phyloP scores from a whole-genome alignment of 2,113 vertebrate genomes.

The Mastomys natalensis region DNA sequence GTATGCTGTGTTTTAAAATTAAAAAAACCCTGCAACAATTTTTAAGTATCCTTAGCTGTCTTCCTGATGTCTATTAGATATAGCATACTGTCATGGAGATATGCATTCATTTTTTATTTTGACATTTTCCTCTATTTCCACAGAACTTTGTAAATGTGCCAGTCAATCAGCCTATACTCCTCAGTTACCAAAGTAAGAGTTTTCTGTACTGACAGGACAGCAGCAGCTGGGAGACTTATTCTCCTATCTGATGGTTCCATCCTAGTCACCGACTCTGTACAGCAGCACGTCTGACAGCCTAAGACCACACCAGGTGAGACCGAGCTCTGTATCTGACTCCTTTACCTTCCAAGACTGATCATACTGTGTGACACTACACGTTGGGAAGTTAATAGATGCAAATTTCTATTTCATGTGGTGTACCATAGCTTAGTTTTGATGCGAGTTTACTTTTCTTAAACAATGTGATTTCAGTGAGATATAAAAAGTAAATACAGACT shows the following conservation, averaged over 20 bases:
- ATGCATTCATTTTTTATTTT: background rate
- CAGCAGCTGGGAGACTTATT: background rate
- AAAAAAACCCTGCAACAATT: background rate
- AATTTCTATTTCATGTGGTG: slow-evolving; percentile 52
- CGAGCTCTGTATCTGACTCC: background rate
- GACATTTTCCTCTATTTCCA: background rate
- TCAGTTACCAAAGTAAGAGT: no score
- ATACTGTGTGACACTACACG: background rate
- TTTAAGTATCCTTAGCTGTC: background rate
- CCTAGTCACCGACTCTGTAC: background rate
- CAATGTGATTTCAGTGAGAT: slow-evolving; percentile 16
- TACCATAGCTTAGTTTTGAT: slow-evolving; percentile 18
- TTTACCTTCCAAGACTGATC: slow-evolving; percentile 3
- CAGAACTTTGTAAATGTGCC: background rate
- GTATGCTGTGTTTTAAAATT: background rate
- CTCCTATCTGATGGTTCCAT: background rate
- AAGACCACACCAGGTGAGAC: slow-evolving; percentile 35
- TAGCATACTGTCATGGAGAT: background rate
- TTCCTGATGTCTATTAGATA: background rate
- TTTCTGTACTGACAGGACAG: background rate
- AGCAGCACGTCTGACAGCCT: background rate
- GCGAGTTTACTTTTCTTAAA: slow-evolving; percentile 51
- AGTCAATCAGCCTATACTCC: background rate
- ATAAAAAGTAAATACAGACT: slow-evolving; percentile 37
- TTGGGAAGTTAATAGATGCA: slow-evolving; percentile 47